Evolutionary conservation across 2,888 invertebrate genomes (phyloP).

Genomic region (Pemphredon lugubris): DNA sequence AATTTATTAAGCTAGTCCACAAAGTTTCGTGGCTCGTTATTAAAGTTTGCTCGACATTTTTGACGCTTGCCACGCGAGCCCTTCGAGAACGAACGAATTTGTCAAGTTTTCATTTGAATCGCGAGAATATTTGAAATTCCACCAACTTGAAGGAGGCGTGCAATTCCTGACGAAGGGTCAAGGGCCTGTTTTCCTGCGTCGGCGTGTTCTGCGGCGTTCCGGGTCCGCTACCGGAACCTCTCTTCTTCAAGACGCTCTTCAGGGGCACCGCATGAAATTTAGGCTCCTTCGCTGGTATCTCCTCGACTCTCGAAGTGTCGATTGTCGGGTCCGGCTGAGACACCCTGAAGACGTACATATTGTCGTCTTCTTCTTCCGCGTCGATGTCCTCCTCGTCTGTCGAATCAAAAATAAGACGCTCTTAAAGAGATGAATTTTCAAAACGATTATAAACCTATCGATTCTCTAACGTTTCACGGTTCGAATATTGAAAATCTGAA

Average conservation of each 20-base stretch:
- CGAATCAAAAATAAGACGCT: background rate
- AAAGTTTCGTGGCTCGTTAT: too few relatives aligned
- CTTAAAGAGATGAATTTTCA: too few relatives aligned
- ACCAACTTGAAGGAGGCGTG: conserved; percentile 92
- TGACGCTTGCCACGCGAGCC: conserved; percentile 20
- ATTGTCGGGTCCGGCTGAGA: conserved; percentile 86
- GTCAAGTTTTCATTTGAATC: background rate
- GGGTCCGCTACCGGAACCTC: conserved; percentile 84
- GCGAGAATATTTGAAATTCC: conserved; percentile 17
- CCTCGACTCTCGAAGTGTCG: conserved; percentile 93
- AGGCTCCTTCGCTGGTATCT: conserved; percentile 96
- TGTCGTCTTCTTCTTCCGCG: conserved; percentile 84
- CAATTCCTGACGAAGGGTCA: conserved; percentile 88
- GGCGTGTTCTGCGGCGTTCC: conserved; percentile 87
- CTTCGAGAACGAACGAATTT: conserved; percentile 8
- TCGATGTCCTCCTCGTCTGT: conserved; percentile 86
- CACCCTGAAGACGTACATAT: conserved; percentile 83
- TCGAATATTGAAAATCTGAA: background rate
- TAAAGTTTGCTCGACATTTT: background rate
- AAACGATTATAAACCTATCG: too few relatives aligned
- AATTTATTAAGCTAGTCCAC: too few relatives aligned
- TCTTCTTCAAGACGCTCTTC: conserved; percentile 95
- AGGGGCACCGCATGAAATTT: conserved; percentile 95
- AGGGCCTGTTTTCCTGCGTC: conserved; percentile 87
- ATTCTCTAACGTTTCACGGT: background rate